Conservation (phyloP, 2,888 invertebrate genomes). For the Tenthredo mesomela region DNA sequence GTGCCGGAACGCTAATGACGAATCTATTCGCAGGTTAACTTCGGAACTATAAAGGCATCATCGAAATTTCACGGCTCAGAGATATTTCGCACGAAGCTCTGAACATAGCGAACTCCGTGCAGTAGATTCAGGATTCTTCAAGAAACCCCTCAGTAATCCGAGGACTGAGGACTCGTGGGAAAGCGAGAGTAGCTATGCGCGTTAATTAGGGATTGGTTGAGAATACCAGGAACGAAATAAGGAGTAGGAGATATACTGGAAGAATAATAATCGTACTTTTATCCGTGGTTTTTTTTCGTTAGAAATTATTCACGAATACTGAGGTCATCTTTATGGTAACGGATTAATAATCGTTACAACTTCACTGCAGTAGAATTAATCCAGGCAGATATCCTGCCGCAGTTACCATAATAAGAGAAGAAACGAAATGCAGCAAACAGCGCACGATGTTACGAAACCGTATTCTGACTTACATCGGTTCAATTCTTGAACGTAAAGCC, state of each 20-base stretch:
- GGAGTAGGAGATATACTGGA: neutral
- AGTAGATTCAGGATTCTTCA: neutral
- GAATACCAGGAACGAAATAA: neutral
- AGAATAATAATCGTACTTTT: neutral
- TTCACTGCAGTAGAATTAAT: neutral
- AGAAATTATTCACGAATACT: neutral
- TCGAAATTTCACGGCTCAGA: neutral
- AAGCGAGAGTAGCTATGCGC: constrained; percentile 40
- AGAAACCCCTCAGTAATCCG: neutral
- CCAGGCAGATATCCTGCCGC: neutral
- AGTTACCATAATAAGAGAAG: neutral
- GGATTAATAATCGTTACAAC: neutral
- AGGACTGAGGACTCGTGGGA: constrained; percentile 34
- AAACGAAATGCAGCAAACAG: constrained; percentile 30
- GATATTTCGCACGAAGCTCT: neutral
- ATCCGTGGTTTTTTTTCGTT: neutral
- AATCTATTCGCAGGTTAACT: neutral
- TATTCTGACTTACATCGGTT: constrained; percentile 22
- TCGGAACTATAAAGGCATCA: neutral
- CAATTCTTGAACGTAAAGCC: constrained; percentile 9
- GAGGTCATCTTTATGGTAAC: neutral
- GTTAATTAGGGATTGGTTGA: constrained; percentile 28
- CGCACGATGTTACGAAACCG: constrained; percentile 29
- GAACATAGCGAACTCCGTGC: neutral
- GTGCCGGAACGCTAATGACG: neutral